A percentile compares a stretch with the other conserved stretches of the same genome.
Evolutionary conservation across 2,113 vertebrate species (phyloP).

Genomic region (Myiozetetes cayanensis): DNA sequence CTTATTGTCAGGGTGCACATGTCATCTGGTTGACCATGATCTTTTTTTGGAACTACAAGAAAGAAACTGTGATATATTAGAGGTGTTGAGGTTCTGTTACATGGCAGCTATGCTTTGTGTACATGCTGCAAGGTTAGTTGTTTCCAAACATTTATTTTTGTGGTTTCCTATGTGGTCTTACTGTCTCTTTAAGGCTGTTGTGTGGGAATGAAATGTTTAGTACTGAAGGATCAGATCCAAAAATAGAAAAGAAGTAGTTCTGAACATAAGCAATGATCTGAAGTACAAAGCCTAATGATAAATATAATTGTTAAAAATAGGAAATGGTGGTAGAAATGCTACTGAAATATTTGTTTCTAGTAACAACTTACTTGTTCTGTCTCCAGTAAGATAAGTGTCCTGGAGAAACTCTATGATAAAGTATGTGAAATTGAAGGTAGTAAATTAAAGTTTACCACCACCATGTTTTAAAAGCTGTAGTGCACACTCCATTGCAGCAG

Average conservation of each 20-base stretch:
- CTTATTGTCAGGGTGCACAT: neutral
- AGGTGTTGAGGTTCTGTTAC: neutral
- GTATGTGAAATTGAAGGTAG: neutral
- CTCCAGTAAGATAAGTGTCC: neutral
- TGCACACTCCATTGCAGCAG: neutral
- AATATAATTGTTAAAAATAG: conserved; percentile 42
- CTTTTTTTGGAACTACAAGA: neutral
- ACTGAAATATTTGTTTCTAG: neutral
- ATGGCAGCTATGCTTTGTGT: neutral
- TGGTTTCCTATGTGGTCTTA: neutral
- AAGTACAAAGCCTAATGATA: conserved; percentile 37
- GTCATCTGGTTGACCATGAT: neutral
- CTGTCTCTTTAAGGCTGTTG: conserved; percentile 43
- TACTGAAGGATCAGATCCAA: conserved; percentile 34
- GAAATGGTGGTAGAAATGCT: neutral
- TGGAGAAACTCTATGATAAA: neutral
- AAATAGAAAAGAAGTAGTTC: conserved; percentile 56
- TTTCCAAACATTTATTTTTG: neutral
- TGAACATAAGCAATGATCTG: conserved; percentile 4
- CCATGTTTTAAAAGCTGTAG: neutral
- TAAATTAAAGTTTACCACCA: neutral
- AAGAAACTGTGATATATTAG: neutral
- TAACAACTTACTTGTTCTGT: neutral
- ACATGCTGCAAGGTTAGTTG: neutral
- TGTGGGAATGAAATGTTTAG: conserved; percentile 58